Percentiles rank a stretch among this genome's conserved stretches.
phyloP scores from a whole-genome alignment of 2,888 invertebrate genomes.

The Drosophila colorata region DNA sequence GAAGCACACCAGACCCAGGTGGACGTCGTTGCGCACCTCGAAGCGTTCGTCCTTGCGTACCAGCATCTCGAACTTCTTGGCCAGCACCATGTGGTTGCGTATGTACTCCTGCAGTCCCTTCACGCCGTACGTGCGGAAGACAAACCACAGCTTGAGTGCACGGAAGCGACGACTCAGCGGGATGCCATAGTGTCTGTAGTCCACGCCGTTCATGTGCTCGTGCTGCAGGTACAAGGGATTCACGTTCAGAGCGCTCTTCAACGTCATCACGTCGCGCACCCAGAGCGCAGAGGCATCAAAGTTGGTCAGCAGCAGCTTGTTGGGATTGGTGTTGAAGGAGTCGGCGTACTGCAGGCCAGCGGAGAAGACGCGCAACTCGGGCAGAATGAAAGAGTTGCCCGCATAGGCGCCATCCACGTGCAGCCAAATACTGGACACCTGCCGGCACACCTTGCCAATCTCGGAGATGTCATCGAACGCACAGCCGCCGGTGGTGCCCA shows the following conservation, averaged over 20 bases:
- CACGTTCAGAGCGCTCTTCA: slow-evolving; percentile 93
- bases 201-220: slow-evolving; percentile 90
- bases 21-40: slow-evolving; percentile 91
- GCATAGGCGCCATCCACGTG: slow-evolving; percentile 96
- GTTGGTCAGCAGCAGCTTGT: slow-evolving; percentile 94
- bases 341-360: slow-evolving; percentile 91
- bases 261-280: slow-evolving; percentile 91
- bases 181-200: slow-evolving; percentile 94
- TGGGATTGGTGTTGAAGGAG: slow-evolving; percentile 95
- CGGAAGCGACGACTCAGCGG: slow-evolving; percentile 94
- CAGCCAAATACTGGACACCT: slow-evolving; percentile 89
- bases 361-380: slow-evolving; percentile 90
- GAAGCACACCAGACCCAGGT: slow-evolving; percentile 92
- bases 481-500: slow-evolving; percentile 94
- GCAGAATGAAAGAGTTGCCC: slow-evolving; percentile 94
- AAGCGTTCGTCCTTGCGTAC: slow-evolving; percentile 90
- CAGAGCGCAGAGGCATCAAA: slow-evolving; percentile 95
- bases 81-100: slow-evolving; percentile 91
- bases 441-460: slow-evolving; percentile 90
- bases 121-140: slow-evolving; percentile 92
- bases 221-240: slow-evolving; percentile 95
- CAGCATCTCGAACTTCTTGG: slow-evolving; percentile 90
- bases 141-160: slow-evolving; percentile 95
- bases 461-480: slow-evolving; percentile 93
- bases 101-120: slow-evolving; percentile 93